Evolutionary conservation across 2,888 invertebrate species (phyloP), one percentile per base, ranked within the genome.

Genomic region (Drosophila lutescens): DNA sequence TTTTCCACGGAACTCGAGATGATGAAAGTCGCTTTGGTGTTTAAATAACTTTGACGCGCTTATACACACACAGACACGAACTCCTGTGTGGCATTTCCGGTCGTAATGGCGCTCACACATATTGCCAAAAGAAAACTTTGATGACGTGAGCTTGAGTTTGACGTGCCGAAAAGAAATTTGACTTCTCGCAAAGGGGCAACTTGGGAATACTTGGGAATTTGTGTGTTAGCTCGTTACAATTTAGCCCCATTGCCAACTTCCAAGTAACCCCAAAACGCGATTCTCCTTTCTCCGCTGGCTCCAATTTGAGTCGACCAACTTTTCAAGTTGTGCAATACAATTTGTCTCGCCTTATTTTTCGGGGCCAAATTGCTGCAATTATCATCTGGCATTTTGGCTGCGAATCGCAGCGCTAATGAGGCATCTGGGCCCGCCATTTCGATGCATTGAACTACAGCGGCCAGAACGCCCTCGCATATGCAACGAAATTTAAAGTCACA

Each of bases 1-100:
- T 58, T 51, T 55, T 65, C 47, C 51, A 50, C 20, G 54, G 23
- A 70, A 72, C 72, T 63, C 32, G 55, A 59, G 40, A 43, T 63
- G 67, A 23, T 53, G 68, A 57, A 63, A 44, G 61, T 44, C 40
- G 73, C 77, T 70, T 56, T 74, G 84, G 74, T 75, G 84, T 83
- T 86, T 82, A 88, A 88, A 82, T 86, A 82, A 88, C 88, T 83
- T 86, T 83, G 88, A 79, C 88, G 86, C 80, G 71, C 73, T 74
- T 74, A 57, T 65, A 38, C 74, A 70, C 69, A 63, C 54, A 50
- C 53, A 34, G 13, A 15, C 10, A 12, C n/a, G 15, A 38, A 17
- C 36, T 43, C 40, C 23, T 26, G 55, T 80, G 67, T 47, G 73
- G 59, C 74, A 70, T 77, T 85, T 81, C 74, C 68, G 74, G 73